Evolutionary conservation across 2,888 invertebrate genomes (phyloP).

Genomic region (Apotomis capreana): DNA sequence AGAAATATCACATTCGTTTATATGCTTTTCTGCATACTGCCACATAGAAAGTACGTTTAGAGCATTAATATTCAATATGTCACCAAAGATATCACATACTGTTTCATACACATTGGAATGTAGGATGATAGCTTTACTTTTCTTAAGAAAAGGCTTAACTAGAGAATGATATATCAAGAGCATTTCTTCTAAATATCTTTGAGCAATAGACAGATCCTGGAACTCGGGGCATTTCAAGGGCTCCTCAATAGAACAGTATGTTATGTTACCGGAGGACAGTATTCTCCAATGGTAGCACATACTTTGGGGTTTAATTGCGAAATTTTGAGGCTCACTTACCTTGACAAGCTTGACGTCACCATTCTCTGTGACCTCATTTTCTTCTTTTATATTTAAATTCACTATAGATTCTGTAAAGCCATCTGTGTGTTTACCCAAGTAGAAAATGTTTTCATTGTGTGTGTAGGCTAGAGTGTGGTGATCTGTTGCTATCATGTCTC

Average conservation of each 20-base stretch:
- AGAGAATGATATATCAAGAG: constrained; percentile 84
- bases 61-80: constrained; percentile 87
- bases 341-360: constrained; percentile 56
- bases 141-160: constrained; percentile 86
- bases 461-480: constrained; percentile 87
- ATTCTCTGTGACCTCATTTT: constrained; percentile 55
- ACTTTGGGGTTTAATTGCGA: constrained; percentile 68
- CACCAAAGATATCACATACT: constrained; percentile 86
- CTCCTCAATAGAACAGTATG: constrained; percentile 76
- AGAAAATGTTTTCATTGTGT: constrained; percentile 86
- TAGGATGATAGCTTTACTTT: constrained; percentile 79
- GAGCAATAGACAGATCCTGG: constrained; percentile 84
- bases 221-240: constrained; percentile 70
- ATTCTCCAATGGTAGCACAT: constrained; percentile 79
- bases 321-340: constrained; percentile 60
- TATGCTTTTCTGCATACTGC: constrained; percentile 87
- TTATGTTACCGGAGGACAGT: constrained; percentile 75
- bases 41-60: constrained; percentile 87
- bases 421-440: constrained; percentile 85
- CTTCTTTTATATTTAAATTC: constrained; percentile 66
- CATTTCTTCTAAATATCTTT: constrained; percentile 88
- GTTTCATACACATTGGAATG: constrained; percentile 86
- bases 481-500: constrained; percentile 86
- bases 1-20: constrained; percentile 86
- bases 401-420: constrained; percentile 74